Conservation (phyloP, 2,888 invertebrate genomes). For the Brenthis ino region DNA sequence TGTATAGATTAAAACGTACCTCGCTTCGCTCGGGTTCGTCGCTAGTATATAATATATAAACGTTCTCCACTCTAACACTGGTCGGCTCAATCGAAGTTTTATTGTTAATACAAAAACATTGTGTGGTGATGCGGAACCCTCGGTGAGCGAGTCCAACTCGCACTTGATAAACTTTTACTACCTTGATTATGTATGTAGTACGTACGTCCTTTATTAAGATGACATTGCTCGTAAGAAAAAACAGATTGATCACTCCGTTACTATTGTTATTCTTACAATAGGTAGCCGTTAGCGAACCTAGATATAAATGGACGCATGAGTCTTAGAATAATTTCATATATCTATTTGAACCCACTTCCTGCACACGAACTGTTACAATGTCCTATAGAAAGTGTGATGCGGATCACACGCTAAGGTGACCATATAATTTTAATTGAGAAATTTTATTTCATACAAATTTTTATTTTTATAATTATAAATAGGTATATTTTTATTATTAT, state of each 20-base stretch:
- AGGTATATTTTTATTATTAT: too few species aligned
- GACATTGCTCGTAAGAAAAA: neutral
- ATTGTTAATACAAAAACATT: too few species aligned
- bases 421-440: neutral
- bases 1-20: too few species aligned
- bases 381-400: slow-evolving; percentile 25
- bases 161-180: too few species aligned
- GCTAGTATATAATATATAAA: too few species aligned
- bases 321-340: slow-evolving; percentile 12
- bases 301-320: slow-evolving; percentile 1
- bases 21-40: too few species aligned
- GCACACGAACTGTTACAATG: slow-evolving; percentile 20
- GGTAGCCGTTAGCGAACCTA: neutral
- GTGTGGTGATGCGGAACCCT: too few species aligned
- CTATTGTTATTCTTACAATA: neutral
- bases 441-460: too few species aligned
- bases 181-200: neutral
- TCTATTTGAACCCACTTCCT: slow-evolving; percentile 12
- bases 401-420: slow-evolving; percentile 12
- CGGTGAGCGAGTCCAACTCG: too few species aligned
- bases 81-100: too few species aligned
- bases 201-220: neutral
- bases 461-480: too few species aligned
- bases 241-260: slow-evolving; percentile 3
- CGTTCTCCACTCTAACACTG: too few species aligned